Evolutionary conservation across 1,140 invertebrate species (phyloP).

Genomic region (Cherax destructor): DNA sequence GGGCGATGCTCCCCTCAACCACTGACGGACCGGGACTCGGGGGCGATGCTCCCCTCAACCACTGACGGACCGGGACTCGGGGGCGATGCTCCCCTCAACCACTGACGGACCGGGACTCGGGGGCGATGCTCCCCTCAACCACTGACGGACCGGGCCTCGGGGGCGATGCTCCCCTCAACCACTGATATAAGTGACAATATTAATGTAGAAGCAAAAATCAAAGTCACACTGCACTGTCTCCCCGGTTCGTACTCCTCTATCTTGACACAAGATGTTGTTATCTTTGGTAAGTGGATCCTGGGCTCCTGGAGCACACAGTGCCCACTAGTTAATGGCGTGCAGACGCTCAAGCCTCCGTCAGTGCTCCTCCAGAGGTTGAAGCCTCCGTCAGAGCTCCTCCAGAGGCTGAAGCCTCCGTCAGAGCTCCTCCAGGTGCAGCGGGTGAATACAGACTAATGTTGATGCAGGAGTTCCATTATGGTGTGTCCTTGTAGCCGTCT

Average conservation of each 20-base stretch:
- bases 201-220: too few relatives aligned
- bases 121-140: too few relatives aligned
- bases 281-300: background rate
- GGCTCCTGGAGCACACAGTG: background rate
- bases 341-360: constrained; percentile 2
- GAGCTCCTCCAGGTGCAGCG: background rate
- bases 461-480: background rate
- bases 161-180: too few relatives aligned
- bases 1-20: too few relatives aligned
- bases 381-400: background rate
- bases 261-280: constrained; percentile 5
- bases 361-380: background rate
- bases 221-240: too few relatives aligned
- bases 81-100: too few relatives aligned
- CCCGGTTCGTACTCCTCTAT: background rate
- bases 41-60: too few relatives aligned
- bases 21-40: too few relatives aligned
- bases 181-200: too few relatives aligned
- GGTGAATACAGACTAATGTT: constrained; percentile 2
- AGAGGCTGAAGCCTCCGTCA: background rate
- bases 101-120: too few relatives aligned
- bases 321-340: background rate
- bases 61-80: too few relatives aligned
- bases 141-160: too few relatives aligned
- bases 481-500: background rate